phyloP scores from a whole-genome alignment of 2,797 vertebrate species.

The Enteromius argenteus region DNA sequence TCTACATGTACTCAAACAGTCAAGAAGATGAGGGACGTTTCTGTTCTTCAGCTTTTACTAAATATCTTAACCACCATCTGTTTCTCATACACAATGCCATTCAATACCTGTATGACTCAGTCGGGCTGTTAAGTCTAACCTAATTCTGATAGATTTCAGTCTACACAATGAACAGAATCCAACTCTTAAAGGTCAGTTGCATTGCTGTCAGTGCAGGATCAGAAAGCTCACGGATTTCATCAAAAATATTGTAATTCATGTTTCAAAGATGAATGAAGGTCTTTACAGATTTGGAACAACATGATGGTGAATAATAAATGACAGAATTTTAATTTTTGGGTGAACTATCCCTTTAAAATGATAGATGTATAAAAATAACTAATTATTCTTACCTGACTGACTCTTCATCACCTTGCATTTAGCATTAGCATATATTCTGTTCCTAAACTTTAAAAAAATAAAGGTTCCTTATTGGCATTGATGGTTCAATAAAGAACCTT shows the following conservation, averaged over 20 bases:
- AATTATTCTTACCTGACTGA: not conserved
- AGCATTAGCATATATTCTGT: not conserved
- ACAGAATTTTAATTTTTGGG: not conserved
- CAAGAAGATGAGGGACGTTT: not conserved
- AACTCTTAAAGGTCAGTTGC: not conserved
- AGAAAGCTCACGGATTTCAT: no score
- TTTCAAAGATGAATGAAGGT: not conserved
- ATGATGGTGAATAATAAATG: not conserved
- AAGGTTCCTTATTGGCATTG: not conserved
- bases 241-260: not conserved
- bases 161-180: not conserved
- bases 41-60: slow-evolving; percentile 56
- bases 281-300: not conserved
- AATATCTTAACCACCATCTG: slow-evolving; percentile 69
- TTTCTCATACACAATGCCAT: slow-evolving; percentile 46
- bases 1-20: slow-evolving; percentile 1
- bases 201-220: no score
- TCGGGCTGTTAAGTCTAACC: not conserved
- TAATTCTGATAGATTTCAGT: not conserved
- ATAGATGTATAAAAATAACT: not conserved
- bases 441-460: not conserved
- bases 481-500: not conserved
- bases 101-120: slow-evolving; percentile 67
- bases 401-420: not conserved
- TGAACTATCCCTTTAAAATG: not conserved